phyloP scores from a whole-genome alignment of 1,140 invertebrate genomes.

The Acyrthosiphon pisum region DNA sequence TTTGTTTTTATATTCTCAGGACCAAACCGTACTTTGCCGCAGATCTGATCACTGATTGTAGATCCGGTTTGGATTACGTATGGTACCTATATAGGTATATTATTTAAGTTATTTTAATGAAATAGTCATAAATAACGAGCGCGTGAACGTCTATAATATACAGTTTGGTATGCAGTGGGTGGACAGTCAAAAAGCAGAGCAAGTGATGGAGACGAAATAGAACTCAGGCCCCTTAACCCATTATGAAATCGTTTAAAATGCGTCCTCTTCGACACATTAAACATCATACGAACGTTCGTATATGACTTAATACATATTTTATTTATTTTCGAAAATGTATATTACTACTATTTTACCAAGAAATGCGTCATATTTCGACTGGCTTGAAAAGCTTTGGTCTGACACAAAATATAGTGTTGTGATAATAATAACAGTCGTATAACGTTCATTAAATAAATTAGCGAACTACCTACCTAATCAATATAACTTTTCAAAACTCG shows the following conservation, averaged over 20 bases:
- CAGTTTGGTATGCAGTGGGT: background rate
- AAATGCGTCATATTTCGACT: background rate
- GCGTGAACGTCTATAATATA: background rate
- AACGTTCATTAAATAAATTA: background rate
- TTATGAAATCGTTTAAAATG: background rate
- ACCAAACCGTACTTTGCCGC: background rate
- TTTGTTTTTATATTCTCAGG: background rate
- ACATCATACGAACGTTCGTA: background rate
- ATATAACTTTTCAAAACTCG: too few relatives aligned
- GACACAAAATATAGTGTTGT: background rate
- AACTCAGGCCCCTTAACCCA: background rate
- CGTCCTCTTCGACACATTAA: background rate
- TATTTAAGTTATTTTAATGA: background rate
- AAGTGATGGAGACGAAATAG: background rate
- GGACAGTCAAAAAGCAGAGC: background rate
- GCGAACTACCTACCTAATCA: background rate
- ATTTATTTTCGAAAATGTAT: background rate
- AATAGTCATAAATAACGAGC: background rate
- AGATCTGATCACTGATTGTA: background rate
- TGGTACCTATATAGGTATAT: background rate
- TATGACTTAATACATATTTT: background rate
- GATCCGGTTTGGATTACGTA: background rate
- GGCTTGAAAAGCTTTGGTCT: background rate
- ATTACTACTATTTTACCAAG: background rate
- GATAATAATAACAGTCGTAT: background rate